Conservation (phyloP, 2,113 vertebrate genomes). For the Calidris pugnax region DNA sequence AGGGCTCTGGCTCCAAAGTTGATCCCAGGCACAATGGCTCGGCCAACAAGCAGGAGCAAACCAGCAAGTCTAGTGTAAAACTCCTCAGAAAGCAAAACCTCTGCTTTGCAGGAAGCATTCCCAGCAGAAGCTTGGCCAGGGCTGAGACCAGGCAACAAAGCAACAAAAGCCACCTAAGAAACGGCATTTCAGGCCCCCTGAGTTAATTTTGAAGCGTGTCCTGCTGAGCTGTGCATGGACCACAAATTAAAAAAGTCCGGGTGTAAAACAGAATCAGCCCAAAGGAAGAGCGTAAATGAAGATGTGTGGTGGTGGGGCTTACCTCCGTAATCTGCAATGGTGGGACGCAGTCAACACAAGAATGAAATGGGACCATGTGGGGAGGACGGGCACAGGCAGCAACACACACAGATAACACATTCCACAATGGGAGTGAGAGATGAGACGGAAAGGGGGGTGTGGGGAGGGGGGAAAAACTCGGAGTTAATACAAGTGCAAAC, state of each 20-base stretch:
- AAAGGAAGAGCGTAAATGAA: neutral
- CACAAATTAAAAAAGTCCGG: neutral
- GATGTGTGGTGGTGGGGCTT: slow-evolving; percentile 54
- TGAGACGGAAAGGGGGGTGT: slow-evolving; percentile 61
- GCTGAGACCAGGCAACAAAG: neutral
- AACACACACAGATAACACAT: slow-evolving; percentile 83
- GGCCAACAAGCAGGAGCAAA: slow-evolving; percentile 39
- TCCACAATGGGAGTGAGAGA: slow-evolving; percentile 82
- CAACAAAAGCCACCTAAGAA: neutral
- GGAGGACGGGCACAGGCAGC: slow-evolving; percentile 80
- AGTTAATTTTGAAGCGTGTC: neutral
- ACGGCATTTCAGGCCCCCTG: neutral
- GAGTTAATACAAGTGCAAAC: slow-evolving; percentile 81
- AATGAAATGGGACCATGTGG: slow-evolving; percentile 84
- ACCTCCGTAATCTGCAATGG: slow-evolving; percentile 85
- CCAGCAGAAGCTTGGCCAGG: neutral
- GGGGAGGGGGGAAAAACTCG: slow-evolving; percentile 66
- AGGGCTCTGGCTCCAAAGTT: neutral
- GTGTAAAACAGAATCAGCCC: neutral
- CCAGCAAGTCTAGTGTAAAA: neutral
- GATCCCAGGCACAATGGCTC: neutral
- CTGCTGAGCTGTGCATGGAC: neutral
- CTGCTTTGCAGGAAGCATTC: neutral
- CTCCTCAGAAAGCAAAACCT: neutral
- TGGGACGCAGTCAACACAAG: slow-evolving; percentile 82